These are phyloP conservation scores for Neogobius melanostomus DNA, from an alignment of 2,113 vertebrate species.

Conservation along the genomic window DNA sequence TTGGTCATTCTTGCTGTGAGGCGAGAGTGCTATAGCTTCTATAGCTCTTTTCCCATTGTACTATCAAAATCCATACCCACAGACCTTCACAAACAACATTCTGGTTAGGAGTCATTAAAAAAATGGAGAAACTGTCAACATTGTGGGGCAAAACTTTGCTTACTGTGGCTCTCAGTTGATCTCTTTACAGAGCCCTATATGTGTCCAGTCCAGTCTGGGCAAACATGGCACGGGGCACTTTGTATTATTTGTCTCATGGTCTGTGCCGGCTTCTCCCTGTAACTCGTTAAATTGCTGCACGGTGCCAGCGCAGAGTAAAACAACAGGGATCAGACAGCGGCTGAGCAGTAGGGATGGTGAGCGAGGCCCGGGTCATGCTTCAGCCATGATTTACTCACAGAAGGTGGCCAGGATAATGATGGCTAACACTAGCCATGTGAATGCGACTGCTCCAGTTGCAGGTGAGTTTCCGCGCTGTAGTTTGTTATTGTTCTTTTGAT, in stretches of 20 bases:
- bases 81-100: too few relatives aligned
- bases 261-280: background rate
- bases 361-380: slow-evolving; percentile 45
- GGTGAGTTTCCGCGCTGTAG: background rate
- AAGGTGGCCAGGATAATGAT: slow-evolving; percentile 66
- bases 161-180: background rate
- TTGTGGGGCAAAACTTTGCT: too few relatives aligned
- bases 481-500: background rate
- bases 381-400: slow-evolving; percentile 53
- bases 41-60: too few relatives aligned
- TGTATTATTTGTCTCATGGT: background rate
- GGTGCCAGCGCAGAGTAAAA: slow-evolving; percentile 38
- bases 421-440: slow-evolving; percentile 49
- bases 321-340: slow-evolving; percentile 32
- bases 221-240: background rate
- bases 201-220: background rate
- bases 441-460: slow-evolving; percentile 51
- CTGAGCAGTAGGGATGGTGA: slow-evolving; percentile 23
- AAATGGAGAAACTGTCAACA: too few relatives aligned
- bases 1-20: too few relatives aligned
- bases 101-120: too few relatives aligned
- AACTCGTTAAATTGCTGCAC: background rate
- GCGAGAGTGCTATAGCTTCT: too few relatives aligned
- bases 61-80: too few relatives aligned
- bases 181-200: background rate